Evolutionary conservation across 2,888 invertebrate genomes (phyloP).

Genomic region (Drosophila lacicola): DNA sequence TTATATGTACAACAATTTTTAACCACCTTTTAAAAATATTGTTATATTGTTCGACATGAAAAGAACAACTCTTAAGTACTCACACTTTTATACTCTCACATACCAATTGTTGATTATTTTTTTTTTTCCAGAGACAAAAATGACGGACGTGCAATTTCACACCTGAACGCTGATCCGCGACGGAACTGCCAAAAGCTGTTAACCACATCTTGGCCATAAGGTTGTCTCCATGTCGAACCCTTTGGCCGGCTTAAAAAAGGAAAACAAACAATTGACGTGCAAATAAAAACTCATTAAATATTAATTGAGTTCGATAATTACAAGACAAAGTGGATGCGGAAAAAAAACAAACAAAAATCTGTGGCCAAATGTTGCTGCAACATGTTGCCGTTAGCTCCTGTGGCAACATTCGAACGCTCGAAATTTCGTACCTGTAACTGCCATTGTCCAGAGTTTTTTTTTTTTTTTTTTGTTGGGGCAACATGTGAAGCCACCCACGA

Average conservation of each 20-base stretch:
- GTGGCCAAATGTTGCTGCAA: constrained; percentile 58
- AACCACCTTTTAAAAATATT: no score
- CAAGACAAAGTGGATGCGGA: constrained; percentile 18
- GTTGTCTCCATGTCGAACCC: constrained; percentile 17
- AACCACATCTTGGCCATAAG: constrained; percentile 14
- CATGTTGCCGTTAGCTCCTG: constrained; percentile 23
- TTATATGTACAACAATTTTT: no score
- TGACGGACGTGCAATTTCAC: constrained; percentile 72
- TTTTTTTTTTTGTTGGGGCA: constrained; percentile 5
- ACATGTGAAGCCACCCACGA: constrained; percentile 24
- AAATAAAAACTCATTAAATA: constrained; percentile 69
- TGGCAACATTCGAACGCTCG: constrained; percentile 14
- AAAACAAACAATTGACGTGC: constrained; percentile 71
- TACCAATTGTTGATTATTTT: not conserved
- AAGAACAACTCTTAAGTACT: no score
- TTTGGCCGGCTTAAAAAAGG: constrained; percentile 35
- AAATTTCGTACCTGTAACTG: not conserved
- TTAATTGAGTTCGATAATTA: constrained; percentile 76
- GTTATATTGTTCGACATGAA: no score
- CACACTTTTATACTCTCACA: not conserved
- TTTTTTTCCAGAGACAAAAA: constrained; percentile 32
- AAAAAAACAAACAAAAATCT: not conserved
- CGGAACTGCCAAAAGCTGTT: constrained; percentile 56
- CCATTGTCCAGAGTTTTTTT: no score
- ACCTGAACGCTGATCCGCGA: constrained; percentile 68